Conservation (phyloP, 2,888 invertebrate genomes). For the Parascotia fuliginaria region DNA sequence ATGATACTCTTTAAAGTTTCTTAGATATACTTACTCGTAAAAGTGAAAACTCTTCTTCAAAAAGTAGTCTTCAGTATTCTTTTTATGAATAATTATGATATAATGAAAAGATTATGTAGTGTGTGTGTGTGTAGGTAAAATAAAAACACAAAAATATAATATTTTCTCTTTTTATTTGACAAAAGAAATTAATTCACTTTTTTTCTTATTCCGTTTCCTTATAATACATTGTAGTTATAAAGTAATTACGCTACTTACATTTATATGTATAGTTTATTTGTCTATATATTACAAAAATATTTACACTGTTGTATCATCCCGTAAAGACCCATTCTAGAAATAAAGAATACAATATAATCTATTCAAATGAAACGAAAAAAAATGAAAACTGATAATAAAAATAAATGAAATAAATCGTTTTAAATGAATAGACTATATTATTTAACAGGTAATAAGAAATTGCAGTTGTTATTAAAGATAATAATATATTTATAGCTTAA, state of each 20-base stretch:
- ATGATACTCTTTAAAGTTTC: no score
- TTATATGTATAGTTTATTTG: constrained; percentile 78
- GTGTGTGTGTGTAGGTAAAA: constrained; percentile 10
- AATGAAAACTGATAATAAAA: constrained; percentile 15
- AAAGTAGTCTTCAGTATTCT: no score
- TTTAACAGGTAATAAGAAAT: constrained; percentile 44
- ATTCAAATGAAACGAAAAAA: constrained; percentile 33
- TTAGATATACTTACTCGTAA: no score
- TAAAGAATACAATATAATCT: constrained; percentile 45
- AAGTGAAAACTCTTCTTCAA: no score
- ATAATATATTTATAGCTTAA: constrained; percentile 41
- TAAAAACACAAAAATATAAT: constrained; percentile 63
- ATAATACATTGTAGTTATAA: constrained; percentile 80
- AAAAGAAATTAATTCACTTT: constrained; percentile 84
- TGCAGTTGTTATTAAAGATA: constrained; percentile 41
- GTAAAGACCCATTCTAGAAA: constrained; percentile 76
- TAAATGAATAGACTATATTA: constrained; percentile 39
- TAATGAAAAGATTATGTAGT: no score
- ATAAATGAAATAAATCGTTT: constrained; percentile 8
- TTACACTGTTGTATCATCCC: constrained; percentile 77
- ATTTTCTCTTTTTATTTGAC: constrained; percentile 83
- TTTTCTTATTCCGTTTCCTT: constrained; percentile 80
- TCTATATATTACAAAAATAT: constrained; percentile 84
- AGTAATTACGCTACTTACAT: constrained; percentile 84
- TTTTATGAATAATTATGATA: no score